A percentile compares a stretch with the other conserved stretches of the same genome.
Conservation (phyloP, 64 coral and sea anemone species). For the Acropora tenuis region DNA sequence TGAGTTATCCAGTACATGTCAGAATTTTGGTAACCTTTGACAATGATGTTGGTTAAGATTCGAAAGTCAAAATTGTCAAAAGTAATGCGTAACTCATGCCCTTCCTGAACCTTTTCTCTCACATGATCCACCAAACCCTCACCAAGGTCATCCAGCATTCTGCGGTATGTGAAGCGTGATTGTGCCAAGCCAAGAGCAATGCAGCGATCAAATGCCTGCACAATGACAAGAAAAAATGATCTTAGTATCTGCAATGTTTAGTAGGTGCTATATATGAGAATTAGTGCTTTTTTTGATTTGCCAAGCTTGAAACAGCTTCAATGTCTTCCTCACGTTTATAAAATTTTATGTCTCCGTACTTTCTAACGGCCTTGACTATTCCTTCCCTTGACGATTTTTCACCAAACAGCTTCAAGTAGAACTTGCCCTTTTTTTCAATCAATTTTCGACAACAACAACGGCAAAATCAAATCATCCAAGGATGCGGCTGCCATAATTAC, state of each 20-base stretch:
- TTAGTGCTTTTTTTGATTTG: no score
- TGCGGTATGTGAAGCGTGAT: conserved; percentile 35
- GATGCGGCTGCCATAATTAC: no score
- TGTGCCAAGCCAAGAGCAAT: conserved; percentile 28
- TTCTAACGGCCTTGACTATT: no score
- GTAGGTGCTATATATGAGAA: no score
- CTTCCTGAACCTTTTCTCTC: background rate
- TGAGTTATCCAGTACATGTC: conserved; percentile 63
- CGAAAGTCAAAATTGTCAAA: conserved; percentile 74
- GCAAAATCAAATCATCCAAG: no score
- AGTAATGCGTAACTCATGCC: conserved; percentile 8
- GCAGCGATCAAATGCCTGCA: background rate
- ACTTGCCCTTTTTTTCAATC: no score
- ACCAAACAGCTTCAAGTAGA: no score
- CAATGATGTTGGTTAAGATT: conserved; percentile 52
- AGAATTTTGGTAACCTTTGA: conserved; percentile 53
- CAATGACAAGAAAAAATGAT: background rate
- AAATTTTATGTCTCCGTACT: no score
- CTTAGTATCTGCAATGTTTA: background rate
- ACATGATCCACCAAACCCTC: background rate
- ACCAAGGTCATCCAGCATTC: conserved; percentile 42
- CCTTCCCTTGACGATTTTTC: no score
- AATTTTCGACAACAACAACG: no score
- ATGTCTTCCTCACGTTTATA: no score
- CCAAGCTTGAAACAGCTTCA: no score